Conservation (phyloP, 2,113 vertebrate genomes). For the Anoura caudifer region DNA sequence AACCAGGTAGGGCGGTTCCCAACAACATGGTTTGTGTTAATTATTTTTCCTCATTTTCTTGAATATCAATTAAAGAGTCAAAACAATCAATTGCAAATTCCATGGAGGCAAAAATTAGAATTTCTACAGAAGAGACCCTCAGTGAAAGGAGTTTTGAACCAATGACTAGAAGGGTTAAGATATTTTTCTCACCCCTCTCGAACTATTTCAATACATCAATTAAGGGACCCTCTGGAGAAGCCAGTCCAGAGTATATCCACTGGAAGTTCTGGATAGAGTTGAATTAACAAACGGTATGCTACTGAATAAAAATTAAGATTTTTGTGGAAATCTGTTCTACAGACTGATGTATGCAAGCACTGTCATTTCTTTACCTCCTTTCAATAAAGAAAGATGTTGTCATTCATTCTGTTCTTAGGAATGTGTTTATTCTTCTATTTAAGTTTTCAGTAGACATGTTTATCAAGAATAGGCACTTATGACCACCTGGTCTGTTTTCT, state of each 20-base stretch:
- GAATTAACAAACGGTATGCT: background rate
- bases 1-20: too few relatives aligned
- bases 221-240: background rate
- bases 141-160: background rate
- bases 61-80: background rate
- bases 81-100: background rate
- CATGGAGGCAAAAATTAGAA: background rate
- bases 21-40: background rate
- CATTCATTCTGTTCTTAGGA: background rate
- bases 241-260: background rate
- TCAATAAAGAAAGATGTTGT: background rate
- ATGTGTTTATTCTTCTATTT: background rate
- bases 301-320: constrained; percentile 15
- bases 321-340: background rate
- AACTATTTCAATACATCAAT: background rate
- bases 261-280: background rate
- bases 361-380: background rate
- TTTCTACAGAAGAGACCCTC: background rate
- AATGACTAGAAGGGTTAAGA: background rate
- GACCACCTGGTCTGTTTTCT: background rate
- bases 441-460: background rate
- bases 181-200: background rate
- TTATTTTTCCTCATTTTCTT: background rate
- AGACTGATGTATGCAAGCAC: background rate
- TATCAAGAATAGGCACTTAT: background rate